Percentiles rank a stretch among this genome's conserved stretches.
Evolutionary conservation across 2,797 vertebrate genomes (phyloP).

Genomic region (Lacerta bilineata): DNA sequence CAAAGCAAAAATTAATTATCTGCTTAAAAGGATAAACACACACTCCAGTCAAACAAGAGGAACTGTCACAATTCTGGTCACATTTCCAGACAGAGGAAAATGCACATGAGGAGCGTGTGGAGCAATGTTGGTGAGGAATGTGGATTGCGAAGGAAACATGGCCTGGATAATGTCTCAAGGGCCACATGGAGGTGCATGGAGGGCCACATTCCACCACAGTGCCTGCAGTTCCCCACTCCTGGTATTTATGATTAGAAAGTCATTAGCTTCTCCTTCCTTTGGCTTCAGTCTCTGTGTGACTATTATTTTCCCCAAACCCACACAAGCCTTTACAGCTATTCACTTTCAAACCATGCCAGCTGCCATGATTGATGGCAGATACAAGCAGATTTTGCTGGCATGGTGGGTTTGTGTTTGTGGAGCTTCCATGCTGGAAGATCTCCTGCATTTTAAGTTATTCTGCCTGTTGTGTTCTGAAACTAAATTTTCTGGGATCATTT

Average conservation of each 20-base stretch:
- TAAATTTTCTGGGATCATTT: neutral
- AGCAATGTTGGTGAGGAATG: no score
- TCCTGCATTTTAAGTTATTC: neutral
- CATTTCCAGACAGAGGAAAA: no score
- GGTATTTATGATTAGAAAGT: no score
- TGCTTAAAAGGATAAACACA: neutral
- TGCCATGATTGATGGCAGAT: neutral
- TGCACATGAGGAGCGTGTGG: no score
- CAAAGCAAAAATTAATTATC: slow-evolving; percentile 6
- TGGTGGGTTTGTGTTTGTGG: neutral
- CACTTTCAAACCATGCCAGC: neutral
- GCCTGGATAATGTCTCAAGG: no score
- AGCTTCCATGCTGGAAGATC: neutral
- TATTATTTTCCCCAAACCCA: neutral
- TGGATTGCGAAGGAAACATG: no score
- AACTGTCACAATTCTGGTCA: no score
- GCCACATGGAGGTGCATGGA: no score
- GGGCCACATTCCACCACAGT: no score
- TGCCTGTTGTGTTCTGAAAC: neutral
- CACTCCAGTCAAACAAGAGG: no score
- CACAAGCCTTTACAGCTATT: neutral
- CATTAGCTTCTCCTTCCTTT: no score
- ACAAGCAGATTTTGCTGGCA: neutral
- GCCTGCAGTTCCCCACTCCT: no score
- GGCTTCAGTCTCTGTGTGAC: neutral